Base-by-base conservation (phyloP, 1,140 invertebrate species). In the Araneus ventricosus region DNA sequence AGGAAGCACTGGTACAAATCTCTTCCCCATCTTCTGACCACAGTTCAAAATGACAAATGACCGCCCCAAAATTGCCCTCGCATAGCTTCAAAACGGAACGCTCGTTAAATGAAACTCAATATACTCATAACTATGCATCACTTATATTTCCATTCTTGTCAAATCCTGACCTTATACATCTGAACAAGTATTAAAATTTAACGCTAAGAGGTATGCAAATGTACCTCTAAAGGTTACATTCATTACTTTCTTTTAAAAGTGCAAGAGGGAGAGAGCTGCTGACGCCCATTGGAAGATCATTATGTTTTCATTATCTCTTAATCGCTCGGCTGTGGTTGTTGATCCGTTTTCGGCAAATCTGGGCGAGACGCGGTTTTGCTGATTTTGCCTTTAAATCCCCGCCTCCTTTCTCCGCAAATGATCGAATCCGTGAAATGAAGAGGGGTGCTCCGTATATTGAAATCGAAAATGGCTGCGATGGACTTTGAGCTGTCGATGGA, bases 231-330 rank as follows among this genome's bases (percentile, higher is more conserved):
- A 67, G 63, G 63, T 67, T 67, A 67, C 10, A 67, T 67, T 67
- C 14, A 27, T 67, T 67, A 27, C 63, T 14, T 10, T 22, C 3
- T 67, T 67, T 67, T 67, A 67, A 67, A 67, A 27, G n/a, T 75
- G 20, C 17, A 2, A 4, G 34, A 2, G 14, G 5, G 17, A 75
- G 14, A 37, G 30, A 75, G 17, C 30, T 37, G 70, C 70, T 75
- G 70, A 75, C 70, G 70, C 70, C 70, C 70, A 75, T 75, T 37
- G 70, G 30, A 75, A 37, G 70, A 75, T 75, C 70, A 75, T 75
- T 75, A 75, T 34, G 34, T 75, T 75, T 75, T 75, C 70, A 75
- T 75, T 75, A 75, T 37, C 70, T 37, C 70, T 75, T 75, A 75
- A 75, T 75, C 70, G 70, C 34, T 30, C 70, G 70, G 27, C 34